Evolutionary conservation across 1,140 invertebrate genomes (phyloP).

Genomic region (Hylyphantes graminicola): DNA sequence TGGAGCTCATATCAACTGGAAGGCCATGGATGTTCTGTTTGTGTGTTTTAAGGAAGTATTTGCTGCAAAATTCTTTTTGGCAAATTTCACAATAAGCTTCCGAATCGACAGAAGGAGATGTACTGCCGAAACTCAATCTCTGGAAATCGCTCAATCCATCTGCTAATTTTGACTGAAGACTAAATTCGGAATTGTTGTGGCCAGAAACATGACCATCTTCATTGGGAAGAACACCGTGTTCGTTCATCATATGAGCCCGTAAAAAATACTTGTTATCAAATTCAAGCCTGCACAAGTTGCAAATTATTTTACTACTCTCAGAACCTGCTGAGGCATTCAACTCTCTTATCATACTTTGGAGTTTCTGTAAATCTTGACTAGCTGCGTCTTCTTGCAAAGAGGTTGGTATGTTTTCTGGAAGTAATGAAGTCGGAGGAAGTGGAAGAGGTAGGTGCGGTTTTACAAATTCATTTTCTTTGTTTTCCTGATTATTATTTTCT

Average conservation of each 20-base stretch:
- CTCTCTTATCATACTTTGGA: slow-evolving; percentile 92
- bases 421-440: slow-evolving; percentile 43
- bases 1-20: slow-evolving; percentile 51
- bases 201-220: slow-evolving; percentile 66
- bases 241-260: slow-evolving; percentile 74
- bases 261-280: slow-evolving; percentile 73
- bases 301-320: slow-evolving; percentile 67
- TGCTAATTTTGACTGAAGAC: slow-evolving; percentile 41
- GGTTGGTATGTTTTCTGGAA: slow-evolving; percentile 40
- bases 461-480: slow-evolving; percentile 53
- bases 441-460: slow-evolving; percentile 55
- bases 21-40: slow-evolving; percentile 72
- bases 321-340: slow-evolving; percentile 74
- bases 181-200: slow-evolving; percentile 55
- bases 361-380: slow-evolving; percentile 82
- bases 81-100: slow-evolving; percentile 73
- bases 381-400: slow-evolving; percentile 62
- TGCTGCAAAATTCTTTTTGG: slow-evolving; percentile 74
- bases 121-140: slow-evolving; percentile 33
- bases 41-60: slow-evolving; percentile 74
- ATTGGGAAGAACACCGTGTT: slow-evolving; percentile 71
- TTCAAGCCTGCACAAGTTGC: slow-evolving; percentile 73
- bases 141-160: slow-evolving; percentile 52
- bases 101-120: slow-evolving; percentile 61
- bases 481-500: slow-evolving; percentile 42